Base-by-base conservation (phyloP, 23 tunicate species). In the Clavelina lepadiformis region DNA sequence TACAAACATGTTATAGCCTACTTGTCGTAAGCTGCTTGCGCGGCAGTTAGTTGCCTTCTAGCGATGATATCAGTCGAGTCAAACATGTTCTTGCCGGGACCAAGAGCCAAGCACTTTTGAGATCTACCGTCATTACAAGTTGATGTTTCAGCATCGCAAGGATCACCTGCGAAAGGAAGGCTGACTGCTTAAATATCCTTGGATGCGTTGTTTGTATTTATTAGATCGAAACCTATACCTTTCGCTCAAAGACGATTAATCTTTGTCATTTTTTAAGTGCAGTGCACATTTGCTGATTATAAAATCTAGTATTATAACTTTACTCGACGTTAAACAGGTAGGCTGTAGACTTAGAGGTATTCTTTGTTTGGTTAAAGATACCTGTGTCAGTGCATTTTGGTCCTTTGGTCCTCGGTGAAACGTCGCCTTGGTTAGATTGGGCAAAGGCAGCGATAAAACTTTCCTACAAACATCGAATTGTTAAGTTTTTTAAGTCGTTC, bases 11-110 rank as follows among this genome's bases (percentile, higher is more conserved):
- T n/a, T n/a, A n/a, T 41, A 11, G 32, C 72, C 54, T 50, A 86
- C 95, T 38, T 64, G 37, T 86, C 36, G 34, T 31, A 86, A 33
- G 82, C 51, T 0, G 37, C 35, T 23, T 25, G 24, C 15, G 80
- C 95, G 0, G 80, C 80, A 2, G 78, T 52, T 6, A 55, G 45
- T 38, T 86, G 95, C 46, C 85, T 55, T 34, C 79, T 53, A 7
- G 74, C 95, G 69, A 86, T 86, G 7, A 86, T 86, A 47, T 86
- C 85, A 3, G 85, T 72, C 1, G 95, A 86, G 7, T 86, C 95
- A 62, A 86, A 79, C 80, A 71, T 71, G 31, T 86, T 86, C 20
- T 33, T 58, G 3, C 95, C 95, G 28, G 95, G 95, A 2, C 95
- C 95, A 30, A 77, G 71, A 20, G 79, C 95, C 3, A 78, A 45